A percentile compares a stretch with the other conserved stretches of the same genome.
Conservation (phyloP, 2,888 invertebrate genomes). For the Oligia strigilis region DNA sequence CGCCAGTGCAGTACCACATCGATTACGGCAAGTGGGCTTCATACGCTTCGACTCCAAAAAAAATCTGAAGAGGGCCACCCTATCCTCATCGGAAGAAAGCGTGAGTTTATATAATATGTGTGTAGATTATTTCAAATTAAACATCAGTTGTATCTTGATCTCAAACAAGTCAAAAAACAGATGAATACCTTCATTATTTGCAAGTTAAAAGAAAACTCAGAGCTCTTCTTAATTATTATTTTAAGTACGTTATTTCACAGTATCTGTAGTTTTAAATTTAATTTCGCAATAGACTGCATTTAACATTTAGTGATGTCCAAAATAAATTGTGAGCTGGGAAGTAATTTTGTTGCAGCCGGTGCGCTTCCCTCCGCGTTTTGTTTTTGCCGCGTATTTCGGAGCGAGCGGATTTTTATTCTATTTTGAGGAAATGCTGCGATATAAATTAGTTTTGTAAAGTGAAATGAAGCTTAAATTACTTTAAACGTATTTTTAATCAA, state of each 20-base stretch:
- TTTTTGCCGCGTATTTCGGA: slow-evolving; percentile 50
- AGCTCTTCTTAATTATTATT: not conserved
- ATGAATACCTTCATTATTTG: no score
- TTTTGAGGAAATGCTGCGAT: slow-evolving; percentile 39
- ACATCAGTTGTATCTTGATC: no score
- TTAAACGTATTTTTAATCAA: not conserved
- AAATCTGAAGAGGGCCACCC: no score
- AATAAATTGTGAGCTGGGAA: slow-evolving; percentile 55
- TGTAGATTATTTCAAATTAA: no score
- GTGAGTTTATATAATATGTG: no score
- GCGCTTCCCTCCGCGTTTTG: slow-evolving; percentile 31
- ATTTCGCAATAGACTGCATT: slow-evolving; percentile 27
- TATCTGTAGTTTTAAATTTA: slow-evolving; percentile 11
- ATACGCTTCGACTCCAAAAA: no score
- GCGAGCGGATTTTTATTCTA: slow-evolving; percentile 36
- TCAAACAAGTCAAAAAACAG: no score
- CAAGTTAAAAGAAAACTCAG: not conserved
- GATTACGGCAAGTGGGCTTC: no score
- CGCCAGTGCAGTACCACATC: no score
- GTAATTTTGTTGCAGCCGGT: slow-evolving; percentile 59
- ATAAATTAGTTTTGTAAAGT: slow-evolving; percentile 36
- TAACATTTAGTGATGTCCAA: slow-evolving; percentile 38
- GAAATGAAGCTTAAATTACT: slow-evolving; percentile 16
- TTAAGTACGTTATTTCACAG: not conserved
- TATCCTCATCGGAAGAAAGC: no score